Conservation (phyloP, 2,888 invertebrate species). For the Falcaria lacertinaria region DNA sequence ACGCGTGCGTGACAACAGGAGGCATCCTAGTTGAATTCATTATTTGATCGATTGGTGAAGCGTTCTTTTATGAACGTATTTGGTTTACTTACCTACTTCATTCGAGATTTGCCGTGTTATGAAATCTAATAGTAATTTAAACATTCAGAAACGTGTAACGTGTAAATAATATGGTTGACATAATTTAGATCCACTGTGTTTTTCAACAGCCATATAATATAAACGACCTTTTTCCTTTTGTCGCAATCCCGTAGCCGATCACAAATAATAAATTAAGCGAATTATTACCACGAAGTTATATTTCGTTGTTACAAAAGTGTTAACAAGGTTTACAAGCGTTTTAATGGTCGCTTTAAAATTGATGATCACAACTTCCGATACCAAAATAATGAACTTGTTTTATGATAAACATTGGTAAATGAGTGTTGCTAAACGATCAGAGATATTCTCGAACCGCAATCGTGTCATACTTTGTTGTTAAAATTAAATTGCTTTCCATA, state of each 20-base stretch:
- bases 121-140: too few relatives aligned
- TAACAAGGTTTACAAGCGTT: slow-evolving; percentile 44
- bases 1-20: slow-evolving; percentile 27
- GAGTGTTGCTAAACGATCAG: not conserved
- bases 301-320: slow-evolving; percentile 19
- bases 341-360: slow-evolving; percentile 48
- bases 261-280: not conserved
- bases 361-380: slow-evolving; percentile 40
- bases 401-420: slow-evolving; percentile 14
- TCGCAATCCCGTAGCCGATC: not conserved
- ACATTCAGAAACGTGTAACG: too few relatives aligned
- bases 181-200: too few relatives aligned
- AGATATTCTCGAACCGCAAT: not conserved
- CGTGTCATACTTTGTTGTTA: not conserved
- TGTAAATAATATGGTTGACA: too few relatives aligned
- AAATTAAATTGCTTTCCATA: too few relatives aligned
- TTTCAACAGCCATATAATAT: too few relatives aligned
- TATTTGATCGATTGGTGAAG: slow-evolving; percentile 32
- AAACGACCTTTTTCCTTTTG: not conserved
- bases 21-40: slow-evolving; percentile 31
- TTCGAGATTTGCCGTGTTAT: too few relatives aligned
- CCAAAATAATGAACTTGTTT: slow-evolving; percentile 32
- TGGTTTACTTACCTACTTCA: not conserved
- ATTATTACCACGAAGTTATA: not conserved
- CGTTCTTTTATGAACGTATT: slow-evolving; percentile 5